These are phyloP conservation scores for Tauraco hartlaubi DNA, from an alignment of 2,797 vertebrate genomes.

Conservation along the genomic window DNA sequence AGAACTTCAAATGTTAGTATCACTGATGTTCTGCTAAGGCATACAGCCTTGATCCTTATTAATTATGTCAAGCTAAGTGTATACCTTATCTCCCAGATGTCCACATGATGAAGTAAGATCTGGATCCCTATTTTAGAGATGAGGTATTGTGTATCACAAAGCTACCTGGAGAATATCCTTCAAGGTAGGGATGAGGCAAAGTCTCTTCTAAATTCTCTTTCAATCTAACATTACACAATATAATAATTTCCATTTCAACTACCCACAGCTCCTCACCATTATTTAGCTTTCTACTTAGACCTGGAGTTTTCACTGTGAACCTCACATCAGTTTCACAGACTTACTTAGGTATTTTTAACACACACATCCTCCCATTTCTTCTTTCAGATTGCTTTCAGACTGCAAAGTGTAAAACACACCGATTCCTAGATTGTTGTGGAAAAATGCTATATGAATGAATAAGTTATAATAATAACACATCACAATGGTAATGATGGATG, in stretches of 20 bases:
- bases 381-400: constrained; percentile 50
- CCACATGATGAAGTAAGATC: background rate
- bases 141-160: background rate
- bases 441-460: constrained; percentile 63
- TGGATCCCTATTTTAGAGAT: background rate
- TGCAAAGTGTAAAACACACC: constrained; percentile 29
- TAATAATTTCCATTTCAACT: background rate
- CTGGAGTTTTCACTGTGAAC: background rate
- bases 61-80: background rate
- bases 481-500: constrained; percentile 71
- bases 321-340: background rate
- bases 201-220: constrained; percentile 12
- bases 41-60: background rate
- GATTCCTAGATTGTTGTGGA: constrained; percentile 55
- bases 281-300: background rate
- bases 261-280: background rate
- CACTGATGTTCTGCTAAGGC: background rate
- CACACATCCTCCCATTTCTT: background rate
- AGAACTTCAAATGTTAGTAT: background rate
- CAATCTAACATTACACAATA: background rate
- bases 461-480: constrained; percentile 67
- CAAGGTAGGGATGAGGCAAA: background rate
- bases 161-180: constrained; percentile 11
- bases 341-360: constrained; percentile 5
- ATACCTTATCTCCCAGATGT: background rate